Evolutionary conservation across 2,888 invertebrate species (phyloP), one percentile per base, ranked within the genome.

Genomic region (Drosophila robusta): DNA sequence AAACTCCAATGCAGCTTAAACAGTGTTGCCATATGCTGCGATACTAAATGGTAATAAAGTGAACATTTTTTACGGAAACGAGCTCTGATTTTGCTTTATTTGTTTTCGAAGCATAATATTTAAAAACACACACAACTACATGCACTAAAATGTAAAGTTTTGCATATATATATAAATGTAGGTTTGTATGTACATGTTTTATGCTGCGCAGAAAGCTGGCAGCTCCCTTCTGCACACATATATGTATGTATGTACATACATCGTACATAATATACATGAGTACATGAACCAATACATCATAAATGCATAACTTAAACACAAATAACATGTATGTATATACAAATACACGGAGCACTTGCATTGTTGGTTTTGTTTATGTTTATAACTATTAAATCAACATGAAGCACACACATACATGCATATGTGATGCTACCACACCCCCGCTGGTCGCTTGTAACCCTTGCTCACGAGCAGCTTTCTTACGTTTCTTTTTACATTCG

Each of bases 381-480:
- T 63, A 61, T 55, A 61, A 29, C n/a, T 26, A 67, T 46, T 38
- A 5, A 52, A 39, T 57, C 34, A 57, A 34, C 41, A 62, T 60
- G 32, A n/a, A 60, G 64, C 45, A 57, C 66, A 71, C 7, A 22
- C 44, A 68, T 29, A 69, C 49, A 51, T 42, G 18, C 56, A 64
- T 63, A 41, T 29, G 26, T 65, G 46, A 29, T 58, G 47, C 16
- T 69, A 82, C 68, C 78, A 71, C 80, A 74, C 76, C 71, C 75
- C 78, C 78, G 60, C 76, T 66, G 38, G 29, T 44, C 14, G 26
- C 49, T 64, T 69, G 63, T 44, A 29, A 22, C 50, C n/a, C 49
- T 45, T 58, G 46, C 46, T 29, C 18, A 24, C 3, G 12, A 14
- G 11, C 34, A 64, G 42, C 67, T 72, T 68, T 73, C 63, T 46